A percentile compares a stretch with the other conserved stretches of the same genome.
These are phyloP conservation scores for Montipora foliosa DNA, from an alignment of 64 coral and sea anemone species.

Conservation along the genomic window DNA sequence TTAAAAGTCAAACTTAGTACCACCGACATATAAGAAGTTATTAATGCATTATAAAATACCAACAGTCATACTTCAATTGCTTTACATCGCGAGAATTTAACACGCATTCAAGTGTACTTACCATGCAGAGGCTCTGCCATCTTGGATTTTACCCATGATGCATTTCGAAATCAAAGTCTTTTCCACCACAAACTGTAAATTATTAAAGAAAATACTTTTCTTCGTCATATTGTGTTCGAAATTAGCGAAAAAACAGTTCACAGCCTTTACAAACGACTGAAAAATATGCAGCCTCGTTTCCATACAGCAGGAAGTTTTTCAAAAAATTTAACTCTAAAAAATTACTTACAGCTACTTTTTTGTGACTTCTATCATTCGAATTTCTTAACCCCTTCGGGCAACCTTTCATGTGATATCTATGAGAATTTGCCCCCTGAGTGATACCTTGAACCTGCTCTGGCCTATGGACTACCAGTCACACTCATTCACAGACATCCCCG, in stretches of 20 bases:
- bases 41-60: background rate
- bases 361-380: background rate
- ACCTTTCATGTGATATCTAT: no score
- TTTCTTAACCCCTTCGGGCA: no score
- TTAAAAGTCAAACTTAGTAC: background rate
- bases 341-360: background rate
- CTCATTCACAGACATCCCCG: no score
- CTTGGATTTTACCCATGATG: background rate
- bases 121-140: background rate
- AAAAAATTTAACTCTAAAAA: background rate
- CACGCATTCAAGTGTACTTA: background rate
- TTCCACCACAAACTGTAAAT: background rate
- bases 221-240: background rate
- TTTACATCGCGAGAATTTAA: background rate
- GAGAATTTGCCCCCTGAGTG: no score
- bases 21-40: background rate
- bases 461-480: no score
- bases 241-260: background rate
- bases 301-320: background rate
- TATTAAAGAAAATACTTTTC: background rate
- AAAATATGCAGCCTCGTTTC: background rate
- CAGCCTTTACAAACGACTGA: background rate
- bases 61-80: background rate
- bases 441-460: no score
- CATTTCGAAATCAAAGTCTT: background rate